Evolutionary conservation across 2,888 invertebrate species (phyloP), one percentile per base, ranked within the genome.

Genomic region (Keiferia lycopersicella): DNA sequence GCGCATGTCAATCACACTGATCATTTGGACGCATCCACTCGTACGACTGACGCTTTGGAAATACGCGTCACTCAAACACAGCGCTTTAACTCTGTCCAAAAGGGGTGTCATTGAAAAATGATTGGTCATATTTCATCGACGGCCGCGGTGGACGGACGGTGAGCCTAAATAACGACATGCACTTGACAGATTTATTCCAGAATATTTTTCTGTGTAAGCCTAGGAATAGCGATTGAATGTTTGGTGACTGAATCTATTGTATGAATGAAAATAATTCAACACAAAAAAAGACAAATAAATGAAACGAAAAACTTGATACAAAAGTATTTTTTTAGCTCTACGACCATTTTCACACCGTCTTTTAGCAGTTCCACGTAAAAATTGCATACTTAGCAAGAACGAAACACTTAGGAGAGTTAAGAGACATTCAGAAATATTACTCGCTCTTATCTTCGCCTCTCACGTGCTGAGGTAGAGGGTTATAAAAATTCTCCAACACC

Each of bases 21-120:
- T 83, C 83, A 80, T 82, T 84, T 79, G 74, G 69, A 74, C 70
- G 73, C 82, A 80, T 70, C 74, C 77, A 77, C 71, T 76, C 79
- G 73, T 81, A 75, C 77, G 82, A 86, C 82, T 82, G 85, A 83
- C 86, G 81, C 79, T 84, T 85, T 81, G 77, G 78, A 81, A 80
- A 79, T 77, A 79, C 73, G 73, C 75, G 78, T 80, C 81, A 82
- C 72, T 80, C 83, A 79, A 79, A 81, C 76, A 69, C 73, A 77
- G 73, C 75, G 79, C 77, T 79, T 79, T 77, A 79, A 82, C 80
- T 80, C 77, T 77, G 77, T 78, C 76, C 77, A 76, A 77, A 78
- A 69, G 82, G 78, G 74, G 76, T 79, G 80, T 78, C 80, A 78
- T 83, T 84, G 85, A 86, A 84, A 84, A 83, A 84, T 84, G 80